Percentiles rank a stretch among this genome's conserved stretches.
Conservation (phyloP, 2,113 vertebrate genomes). For the Caloenas nicobarica region DNA sequence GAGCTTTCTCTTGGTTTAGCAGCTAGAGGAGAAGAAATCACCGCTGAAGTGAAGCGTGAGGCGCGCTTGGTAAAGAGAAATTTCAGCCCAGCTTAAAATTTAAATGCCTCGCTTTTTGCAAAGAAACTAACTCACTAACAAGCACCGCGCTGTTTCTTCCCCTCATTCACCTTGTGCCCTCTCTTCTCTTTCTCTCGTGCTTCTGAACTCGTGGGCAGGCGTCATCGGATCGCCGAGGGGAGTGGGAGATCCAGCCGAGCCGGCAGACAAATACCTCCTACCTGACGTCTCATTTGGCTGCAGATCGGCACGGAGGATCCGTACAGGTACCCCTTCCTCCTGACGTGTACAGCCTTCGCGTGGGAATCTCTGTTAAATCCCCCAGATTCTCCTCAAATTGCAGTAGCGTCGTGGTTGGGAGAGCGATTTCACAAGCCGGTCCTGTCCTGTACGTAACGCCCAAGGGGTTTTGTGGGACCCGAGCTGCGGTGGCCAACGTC, state of each 20-base stretch:
- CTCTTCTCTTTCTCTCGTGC: constrained; percentile 64
- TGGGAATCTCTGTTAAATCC: not conserved
- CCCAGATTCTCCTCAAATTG: not conserved
- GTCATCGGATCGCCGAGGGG: constrained; percentile 93
- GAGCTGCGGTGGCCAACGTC: not conserved
- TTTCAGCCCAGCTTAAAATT: constrained; percentile 1
- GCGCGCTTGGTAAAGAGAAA: not conserved
- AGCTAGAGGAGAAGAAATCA: not conserved
- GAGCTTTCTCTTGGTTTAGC: not conserved
- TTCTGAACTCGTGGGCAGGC: constrained; percentile 79
- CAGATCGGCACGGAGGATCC: constrained; percentile 98
- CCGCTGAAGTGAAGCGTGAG: not conserved
- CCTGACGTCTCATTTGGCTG: constrained; percentile 95
- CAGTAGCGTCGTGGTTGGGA: not conserved
- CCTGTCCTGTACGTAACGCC: accelerated
- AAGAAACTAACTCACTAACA: constrained; percentile 65
- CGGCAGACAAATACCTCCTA: constrained; percentile 97
- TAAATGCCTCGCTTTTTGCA: constrained; percentile 52
- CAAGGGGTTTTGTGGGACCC: not conserved
- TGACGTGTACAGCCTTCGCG: not conserved
- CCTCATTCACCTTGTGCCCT: constrained; percentile 69
- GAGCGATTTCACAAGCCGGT: accelerated
- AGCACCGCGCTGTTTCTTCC: constrained; percentile 73
- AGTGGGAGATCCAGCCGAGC: constrained; percentile 95
- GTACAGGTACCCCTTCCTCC: no score